Evolutionary conservation across 2,113 vertebrate species (phyloP), one percentile per base, ranked within the genome.

Genomic region (Melozone crissalis): DNA sequence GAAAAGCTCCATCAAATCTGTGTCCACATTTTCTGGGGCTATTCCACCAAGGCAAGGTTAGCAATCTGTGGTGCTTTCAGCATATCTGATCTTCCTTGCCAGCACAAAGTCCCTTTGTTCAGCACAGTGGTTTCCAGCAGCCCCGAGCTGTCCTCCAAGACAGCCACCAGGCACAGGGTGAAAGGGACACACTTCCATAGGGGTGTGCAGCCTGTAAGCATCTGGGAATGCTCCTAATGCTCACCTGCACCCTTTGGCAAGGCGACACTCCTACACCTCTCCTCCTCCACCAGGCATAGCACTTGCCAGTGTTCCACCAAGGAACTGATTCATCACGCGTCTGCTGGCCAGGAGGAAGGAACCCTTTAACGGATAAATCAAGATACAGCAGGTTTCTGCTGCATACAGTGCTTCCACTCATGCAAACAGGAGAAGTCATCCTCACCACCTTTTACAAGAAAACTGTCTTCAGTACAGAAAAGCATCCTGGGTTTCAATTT

Each of bases 321-420:
- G 2, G 6, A 22, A 18, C 14, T 1, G 1, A 86, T 58, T n/a
- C n/a, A 62, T 41, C 41, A n/a, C 2, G 2, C 49, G 28, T 22
- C 44, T 78, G 23, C 37, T 63, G 66, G 35, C 21, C 4, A 3
- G 58, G 46, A 75, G 28, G 14, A 41, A 67, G 49, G 44, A 78
- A 47, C 5, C 9, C 33, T 41, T 54, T 13, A 47, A 59, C 13
- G 11, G 44, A 26, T 49, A 54, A 84, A 78, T 26, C 22, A 37
- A 37, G 27, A 15, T 10, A 43, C 0, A 0, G 35, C 33, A 13
- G 0, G 9, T 54, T 69, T 71, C 37, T 47, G 31, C 37, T 39
- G 37, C 8, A 4, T 4, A 7, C 4, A 16, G 19, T 4, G 21
- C 59, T 46, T 66, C 41, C 76, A 41, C 1, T 0, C 22, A 2